Evolutionary conservation across 1,140 invertebrate genomes (phyloP), one percentile per base, ranked within the genome.

Genomic region (Chironomus striatipennis): DNA sequence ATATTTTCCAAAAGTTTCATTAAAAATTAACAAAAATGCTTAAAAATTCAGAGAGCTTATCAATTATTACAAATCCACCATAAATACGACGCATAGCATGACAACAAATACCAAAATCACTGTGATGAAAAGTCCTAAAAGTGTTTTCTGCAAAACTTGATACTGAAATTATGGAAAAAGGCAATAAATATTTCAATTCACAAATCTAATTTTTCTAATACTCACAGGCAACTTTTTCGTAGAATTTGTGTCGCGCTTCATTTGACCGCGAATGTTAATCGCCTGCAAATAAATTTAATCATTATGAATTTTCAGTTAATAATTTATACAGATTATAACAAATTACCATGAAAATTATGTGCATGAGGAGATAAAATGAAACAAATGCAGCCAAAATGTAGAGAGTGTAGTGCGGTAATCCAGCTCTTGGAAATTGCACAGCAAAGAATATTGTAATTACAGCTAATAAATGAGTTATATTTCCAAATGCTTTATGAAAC

Each of bases 381-480:
- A 98, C 93, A 83, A 91, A 97, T 12, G 90, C 91, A 7, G 92
- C 92, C 74, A 98, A 81, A 70, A 98, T 89, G 87, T 90, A 97
- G 76, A 93, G 90, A 76, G 91, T 88, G 90, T 93, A 95, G 73
- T 90, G 85, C 0, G 95, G 93, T 70, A 97, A 83, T 79, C 92
- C 89, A 15, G 94, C 92, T 83, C 94, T 94, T 76, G 87, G 88
- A 75, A 98, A 84, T 77, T 89, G 88, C n/a, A 94, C 90, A 47
- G 95, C 93, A 79, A 98, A 93, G 87, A 98, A 98, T 77, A 98
- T 93, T 73, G 94, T 92, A 8, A 94, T 89, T 85, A 98, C 7
- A 79, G 89, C 93, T 74, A 96, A 85, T 77, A 97, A 93, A 80
- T 97, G 94, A 3, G 95, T 95, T 17, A 89, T 83, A 82, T 97